Conservation (phyloP, 1,140 invertebrate genomes). For the Hycleus cichorii region DNA sequence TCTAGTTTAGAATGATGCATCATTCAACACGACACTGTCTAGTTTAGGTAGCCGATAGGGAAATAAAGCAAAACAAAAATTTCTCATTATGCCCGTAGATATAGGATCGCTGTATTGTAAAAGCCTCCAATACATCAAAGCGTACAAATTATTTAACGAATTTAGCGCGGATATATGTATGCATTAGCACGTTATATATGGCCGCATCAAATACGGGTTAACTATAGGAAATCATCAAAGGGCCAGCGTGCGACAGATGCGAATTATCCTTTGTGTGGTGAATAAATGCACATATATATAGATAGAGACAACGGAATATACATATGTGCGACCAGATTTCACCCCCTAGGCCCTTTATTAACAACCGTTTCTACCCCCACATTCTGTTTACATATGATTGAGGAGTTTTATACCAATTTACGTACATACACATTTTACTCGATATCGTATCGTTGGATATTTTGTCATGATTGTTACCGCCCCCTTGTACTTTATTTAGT, state of each 20-base stretch:
- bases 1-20: too few species aligned
- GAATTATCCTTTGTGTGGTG: constrained; percentile 18
- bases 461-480: too few species aligned
- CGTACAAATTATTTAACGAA: constrained; percentile 17
- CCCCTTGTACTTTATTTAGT: too few species aligned
- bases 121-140: constrained; percentile 14
- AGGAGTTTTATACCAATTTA: constrained; percentile 17
- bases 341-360: neutral
- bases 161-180: constrained; percentile 15
- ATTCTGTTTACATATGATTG: constrained; percentile 18
- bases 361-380: neutral
- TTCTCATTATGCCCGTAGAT: neutral
- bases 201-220: constrained; percentile 16
- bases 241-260: constrained; percentile 17
- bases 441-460: neutral
- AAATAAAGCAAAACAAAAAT: too few species aligned
- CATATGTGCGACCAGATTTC: constrained; percentile 9
- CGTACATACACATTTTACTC: constrained; percentile 11
- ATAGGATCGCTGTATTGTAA: neutral
- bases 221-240: constrained; percentile 20
- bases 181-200: constrained; percentile 16
- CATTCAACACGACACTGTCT: too few species aligned
- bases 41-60: too few species aligned
- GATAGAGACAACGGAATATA: neutral
- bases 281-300: too few species aligned